Evolutionary conservation across 2,888 invertebrate species (phyloP), one percentile per base, ranked within the genome.

Genomic region (Acrobeloides nanus): DNA sequence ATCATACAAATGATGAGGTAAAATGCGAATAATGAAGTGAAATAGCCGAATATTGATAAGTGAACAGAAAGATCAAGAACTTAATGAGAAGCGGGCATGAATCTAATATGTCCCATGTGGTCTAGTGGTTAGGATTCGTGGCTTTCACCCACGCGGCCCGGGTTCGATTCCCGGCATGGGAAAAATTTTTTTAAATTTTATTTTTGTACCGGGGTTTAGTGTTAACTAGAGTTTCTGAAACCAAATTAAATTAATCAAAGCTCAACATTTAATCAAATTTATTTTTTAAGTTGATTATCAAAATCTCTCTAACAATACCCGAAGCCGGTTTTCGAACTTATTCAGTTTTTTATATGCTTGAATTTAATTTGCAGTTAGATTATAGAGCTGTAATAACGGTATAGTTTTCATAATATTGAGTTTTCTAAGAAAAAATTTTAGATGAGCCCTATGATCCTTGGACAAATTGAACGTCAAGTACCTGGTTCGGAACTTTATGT

Each of bases 151-250:
- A 32, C 49, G 43, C 55, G 57, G 57, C 57, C 57, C 57, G 57
- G 57, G 57, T 57, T 57, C 57, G 57, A 57, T 59, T 57, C 57
- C 57, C 57, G 57, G 57, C 57, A 54, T 38, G 48, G 57, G 57
- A 57, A 57, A 32, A 32, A 17, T 32, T 32, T 4, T 4, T 32
- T 32, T 2, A 32, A 32, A 32, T 32, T 32, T 32, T 17, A 17
- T 32, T 32, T n/a, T n/a, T n/a, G n/a, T n/a, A n/a, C n/a, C n/a
- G n/a, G n/a, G n/a, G n/a, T n/a, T n/a, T n/a, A n/a, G n/a, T n/a
- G n/a, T n/a, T n/a, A n/a, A n/a, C n/a, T n/a, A n/a, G n/a, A n/a
- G n/a, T n/a, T n/a, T n/a, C n/a, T n/a, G n/a, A n/a, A n/a, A n/a
- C n/a, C n/a, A n/a, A n/a, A 10, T 10, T 29, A 10, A 29, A n/a